These are phyloP conservation scores for Rutpela maculata DNA, from an alignment of 2,888 invertebrate species.

Conservation along the genomic window DNA sequence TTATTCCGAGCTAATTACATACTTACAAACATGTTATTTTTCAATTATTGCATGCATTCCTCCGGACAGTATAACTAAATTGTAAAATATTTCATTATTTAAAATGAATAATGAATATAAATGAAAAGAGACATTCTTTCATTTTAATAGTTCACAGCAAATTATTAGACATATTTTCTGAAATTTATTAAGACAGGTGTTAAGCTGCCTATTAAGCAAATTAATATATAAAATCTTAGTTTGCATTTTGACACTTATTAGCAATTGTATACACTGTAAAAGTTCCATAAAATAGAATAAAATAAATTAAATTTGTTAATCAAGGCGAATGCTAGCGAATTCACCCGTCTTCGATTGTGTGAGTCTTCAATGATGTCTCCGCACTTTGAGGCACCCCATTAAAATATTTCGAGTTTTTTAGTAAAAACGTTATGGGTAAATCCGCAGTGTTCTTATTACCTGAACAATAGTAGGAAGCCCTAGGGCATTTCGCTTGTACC, in stretches of 20 bases:
- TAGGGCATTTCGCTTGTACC: too few species aligned
- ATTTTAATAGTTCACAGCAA: constrained; percentile 27
- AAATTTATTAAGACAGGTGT: constrained; percentile 7
- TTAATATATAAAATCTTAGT: constrained; percentile 1
- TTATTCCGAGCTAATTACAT: constrained; percentile 1
- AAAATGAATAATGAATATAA: constrained; percentile 22
- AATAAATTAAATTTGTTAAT: too few species aligned
- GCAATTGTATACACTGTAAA: too few species aligned
- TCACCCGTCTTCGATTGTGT: too few species aligned
- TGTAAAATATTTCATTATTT: constrained; percentile 23
- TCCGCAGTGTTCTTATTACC: too few species aligned
- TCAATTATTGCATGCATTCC: not conserved
- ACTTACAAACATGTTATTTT: constrained; percentile 11
- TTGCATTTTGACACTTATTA: not conserved
- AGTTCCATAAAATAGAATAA: too few species aligned
- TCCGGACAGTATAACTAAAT: constrained; percentile 3
- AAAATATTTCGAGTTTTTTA: too few species aligned
- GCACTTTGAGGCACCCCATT: too few species aligned
- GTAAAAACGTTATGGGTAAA: too few species aligned
- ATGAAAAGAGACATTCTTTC: constrained; percentile 19
- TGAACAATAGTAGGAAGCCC: too few species aligned
- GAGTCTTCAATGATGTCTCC: too few species aligned
- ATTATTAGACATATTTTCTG: constrained; percentile 5
- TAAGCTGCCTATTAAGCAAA: not conserved
- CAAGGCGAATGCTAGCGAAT: too few species aligned